Evolutionary conservation across 2,113 vertebrate species (phyloP), one percentile per base, ranked within the genome.

Genomic region (Euleptes europaea): DNA sequence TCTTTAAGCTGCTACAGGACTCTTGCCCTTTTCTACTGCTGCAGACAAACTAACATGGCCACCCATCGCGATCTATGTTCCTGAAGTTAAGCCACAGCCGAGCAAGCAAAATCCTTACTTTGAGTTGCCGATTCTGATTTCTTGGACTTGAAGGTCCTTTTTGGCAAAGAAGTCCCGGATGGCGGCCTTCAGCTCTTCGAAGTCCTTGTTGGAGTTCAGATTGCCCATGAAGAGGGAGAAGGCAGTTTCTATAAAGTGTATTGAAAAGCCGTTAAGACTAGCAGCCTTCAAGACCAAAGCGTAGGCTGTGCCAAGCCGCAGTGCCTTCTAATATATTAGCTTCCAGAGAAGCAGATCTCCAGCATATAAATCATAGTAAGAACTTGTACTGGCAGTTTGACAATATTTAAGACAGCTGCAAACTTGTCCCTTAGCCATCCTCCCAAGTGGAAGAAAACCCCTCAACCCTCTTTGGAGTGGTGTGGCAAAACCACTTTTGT

Each of bases 221-320:
- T 99, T 99, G 79, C 97, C 98, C 87, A 98, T 83, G 75, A 97
- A 99, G 1, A 99, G 35, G n/a, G 97, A 97, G 84, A 98, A 98
- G 0, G 88, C 40, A 0, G 78, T 85, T 8, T 95, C 96, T 90
- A 92, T 78, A 82, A 91, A 72, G 47, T 9, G 35, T 54, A 88
- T 35, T 0, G 79, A 2, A 86, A 63, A 2, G 0, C 54, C 54
- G 0, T n/a, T 1, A 0, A 2, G 2, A n/a, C 42, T 31, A 3
- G 0, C 1, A 42, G 0, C 26, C 28, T 26, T 17, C 49, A 76
- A 21, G 6, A 2, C 38, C 51, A 63, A 83, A 31, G 1, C 26
- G 57, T 3, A n/a, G 1, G 2, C 54, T 44, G 6, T 3, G 76
- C 26, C 2, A 2, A 26, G 47, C 1, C 10, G 4, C 1, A 49